A percentile compares a stretch with the other conserved stretches of the same genome.
These are phyloP conservation scores for Odontocerum albicorne DNA, from an alignment of 2,888 invertebrate genomes.

Conservation along the genomic window DNA sequence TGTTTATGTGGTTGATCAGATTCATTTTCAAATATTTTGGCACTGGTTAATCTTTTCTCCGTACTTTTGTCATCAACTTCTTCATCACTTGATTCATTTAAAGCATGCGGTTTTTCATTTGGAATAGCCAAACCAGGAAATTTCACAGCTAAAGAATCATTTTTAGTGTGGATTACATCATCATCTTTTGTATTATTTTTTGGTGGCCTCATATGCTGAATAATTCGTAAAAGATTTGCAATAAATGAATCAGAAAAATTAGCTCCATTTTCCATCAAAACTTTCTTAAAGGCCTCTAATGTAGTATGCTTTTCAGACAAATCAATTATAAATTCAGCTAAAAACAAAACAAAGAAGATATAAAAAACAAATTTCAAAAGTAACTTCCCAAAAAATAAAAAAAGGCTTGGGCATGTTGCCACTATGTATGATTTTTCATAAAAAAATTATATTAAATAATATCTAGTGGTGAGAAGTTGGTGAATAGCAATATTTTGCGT, in stretches of 20 bases:
- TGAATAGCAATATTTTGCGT: no score
- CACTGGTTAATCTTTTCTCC: conserved; percentile 47
- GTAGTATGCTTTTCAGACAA: conserved; percentile 85
- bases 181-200: conserved; percentile 40
- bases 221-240: conserved; percentile 89
- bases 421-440: no score
- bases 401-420: no score
- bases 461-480: no score
- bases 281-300: conserved; percentile 86
- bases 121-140: conserved; percentile 83
- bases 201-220: conserved; percentile 89
- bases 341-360: conserved; percentile 43
- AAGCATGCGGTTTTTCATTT: conserved; percentile 63
- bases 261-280: conserved; percentile 87
- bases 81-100: conserved; percentile 46
- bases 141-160: conserved; percentile 64
- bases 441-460: no score
- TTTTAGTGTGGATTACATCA: conserved; percentile 42
- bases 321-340: conserved; percentile 96
- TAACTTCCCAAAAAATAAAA: not conserved
- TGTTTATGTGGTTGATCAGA: conserved; percentile 35
- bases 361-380: not conserved
- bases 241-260: conserved; percentile 96
- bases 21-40: conserved; percentile 52
- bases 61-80: conserved; percentile 46